A percentile compares a stretch with the other conserved stretches of the same genome.
phyloP scores from a whole-genome alignment of 1,140 invertebrate genomes.

The Plectrocnemia conspersa region DNA sequence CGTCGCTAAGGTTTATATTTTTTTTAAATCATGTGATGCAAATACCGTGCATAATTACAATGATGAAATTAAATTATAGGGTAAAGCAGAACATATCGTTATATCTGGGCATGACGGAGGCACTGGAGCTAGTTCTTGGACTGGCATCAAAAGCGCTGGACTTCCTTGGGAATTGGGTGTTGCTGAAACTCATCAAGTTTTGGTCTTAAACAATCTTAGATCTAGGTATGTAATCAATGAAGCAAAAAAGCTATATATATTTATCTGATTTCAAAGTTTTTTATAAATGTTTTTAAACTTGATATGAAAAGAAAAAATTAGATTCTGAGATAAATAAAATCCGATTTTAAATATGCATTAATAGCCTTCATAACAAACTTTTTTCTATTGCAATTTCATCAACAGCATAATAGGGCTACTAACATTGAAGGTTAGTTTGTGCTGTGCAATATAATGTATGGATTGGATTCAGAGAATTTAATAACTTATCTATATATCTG shows the following conservation, averaged over 20 bases:
- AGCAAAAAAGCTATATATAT: no score
- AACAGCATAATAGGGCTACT: no score
- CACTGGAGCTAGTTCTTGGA: slow-evolving; percentile 97
- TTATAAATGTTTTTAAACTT: no score
- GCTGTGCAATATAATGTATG: no score
- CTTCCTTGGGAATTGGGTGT: slow-evolving; percentile 97
- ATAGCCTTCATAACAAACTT: slow-evolving; percentile 1
- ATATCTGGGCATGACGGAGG: slow-evolving; percentile 99
- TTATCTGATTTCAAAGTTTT: no score
- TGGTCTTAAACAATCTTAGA: slow-evolving; percentile 92
- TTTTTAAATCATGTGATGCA: slow-evolving; percentile 12
- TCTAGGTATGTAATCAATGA: slow-evolving; percentile 61
- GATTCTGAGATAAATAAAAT: no score
- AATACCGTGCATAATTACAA: slow-evolving; percentile 8
- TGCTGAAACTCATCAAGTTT: slow-evolving; percentile 95
- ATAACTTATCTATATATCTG: no score
- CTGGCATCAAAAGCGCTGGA: slow-evolving; percentile 91
- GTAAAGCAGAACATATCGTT: slow-evolving; percentile 97
- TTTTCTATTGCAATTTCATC: slow-evolving; percentile 4
- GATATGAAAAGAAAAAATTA: no score
- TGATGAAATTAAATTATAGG: slow-evolving; percentile 51
- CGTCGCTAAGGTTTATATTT: slow-evolving; percentile 78
- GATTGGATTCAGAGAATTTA: no score
- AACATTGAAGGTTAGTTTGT: no score
- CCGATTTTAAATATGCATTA: no score